Conservation (phyloP, 2,797 vertebrate genomes). For the Ptychobarbus kaznakovi region DNA sequence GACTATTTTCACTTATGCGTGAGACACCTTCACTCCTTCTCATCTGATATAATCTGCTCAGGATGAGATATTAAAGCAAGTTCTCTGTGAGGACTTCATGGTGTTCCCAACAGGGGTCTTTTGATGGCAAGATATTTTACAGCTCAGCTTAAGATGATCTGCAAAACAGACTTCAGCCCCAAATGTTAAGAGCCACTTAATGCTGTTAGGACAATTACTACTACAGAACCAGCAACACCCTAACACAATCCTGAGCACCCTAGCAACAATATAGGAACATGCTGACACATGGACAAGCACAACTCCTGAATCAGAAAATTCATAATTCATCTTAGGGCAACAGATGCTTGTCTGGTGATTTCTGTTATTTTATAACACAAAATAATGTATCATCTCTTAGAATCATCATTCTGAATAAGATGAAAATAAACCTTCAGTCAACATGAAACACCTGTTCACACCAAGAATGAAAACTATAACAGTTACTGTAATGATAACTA, state of each 20-base stretch:
- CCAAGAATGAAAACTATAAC: not conserved
- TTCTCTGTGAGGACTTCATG: constrained; percentile 62
- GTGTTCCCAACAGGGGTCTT: constrained; percentile 65
- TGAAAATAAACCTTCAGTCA: not conserved
- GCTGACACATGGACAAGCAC: not conserved
- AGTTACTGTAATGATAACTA: not conserved
- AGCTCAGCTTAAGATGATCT: constrained; percentile 50
- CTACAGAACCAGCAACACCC: not conserved
- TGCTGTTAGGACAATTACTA: not conserved
- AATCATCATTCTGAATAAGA: not conserved
- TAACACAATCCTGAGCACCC: not conserved
- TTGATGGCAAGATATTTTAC: constrained; percentile 56
- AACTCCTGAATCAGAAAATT: not conserved
- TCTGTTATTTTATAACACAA: not conserved
- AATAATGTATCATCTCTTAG: not conserved
- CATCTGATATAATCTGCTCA: constrained; percentile 60
- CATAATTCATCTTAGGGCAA: not conserved
- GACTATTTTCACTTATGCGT: constrained; percentile 56
- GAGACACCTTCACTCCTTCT: constrained; percentile 52
- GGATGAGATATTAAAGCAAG: constrained; percentile 56
- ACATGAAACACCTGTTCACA: not conserved
- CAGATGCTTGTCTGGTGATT: not conserved
- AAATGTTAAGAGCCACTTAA: constrained; percentile 49
- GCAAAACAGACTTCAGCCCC: constrained; percentile 56
- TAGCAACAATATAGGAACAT: not conserved